Evolutionary conservation across 2,113 vertebrate genomes (phyloP).

Genomic region (Emberiza fucata): DNA sequence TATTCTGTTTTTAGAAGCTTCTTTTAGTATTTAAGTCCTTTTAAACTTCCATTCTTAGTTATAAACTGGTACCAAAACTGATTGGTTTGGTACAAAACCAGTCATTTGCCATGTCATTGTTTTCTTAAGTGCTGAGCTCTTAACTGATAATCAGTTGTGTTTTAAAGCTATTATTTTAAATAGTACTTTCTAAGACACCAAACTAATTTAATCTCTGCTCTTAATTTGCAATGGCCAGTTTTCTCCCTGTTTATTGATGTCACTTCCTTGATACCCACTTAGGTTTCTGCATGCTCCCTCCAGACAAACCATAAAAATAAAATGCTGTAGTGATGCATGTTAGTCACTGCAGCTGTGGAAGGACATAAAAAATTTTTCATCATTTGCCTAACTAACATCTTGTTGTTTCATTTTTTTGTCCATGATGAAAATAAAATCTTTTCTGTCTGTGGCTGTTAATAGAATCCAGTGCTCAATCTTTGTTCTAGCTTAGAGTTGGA

Average conservation of each 20-base stretch:
- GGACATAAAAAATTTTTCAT: background rate
- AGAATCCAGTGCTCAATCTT: background rate
- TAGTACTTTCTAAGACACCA: background rate
- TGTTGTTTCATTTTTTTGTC: background rate
- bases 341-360: background rate
- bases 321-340: background rate
- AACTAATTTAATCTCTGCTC: background rate
- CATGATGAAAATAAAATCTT: background rate
- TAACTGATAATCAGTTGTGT: background rate
- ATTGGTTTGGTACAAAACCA: background rate
- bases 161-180: background rate
- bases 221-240: background rate
- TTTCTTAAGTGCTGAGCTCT: background rate
- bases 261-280: background rate
- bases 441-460: background rate
- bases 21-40: background rate
- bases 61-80: background rate
- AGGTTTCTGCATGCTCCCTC: background rate
- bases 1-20: background rate
- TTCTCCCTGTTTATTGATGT: background rate
- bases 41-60: background rate
- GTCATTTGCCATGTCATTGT: accelerated
- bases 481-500: background rate
- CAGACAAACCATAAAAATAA: background rate
- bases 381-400: background rate